Conservation (phyloP, 1,140 invertebrate species). For the Penaeus chinensis region DNA sequence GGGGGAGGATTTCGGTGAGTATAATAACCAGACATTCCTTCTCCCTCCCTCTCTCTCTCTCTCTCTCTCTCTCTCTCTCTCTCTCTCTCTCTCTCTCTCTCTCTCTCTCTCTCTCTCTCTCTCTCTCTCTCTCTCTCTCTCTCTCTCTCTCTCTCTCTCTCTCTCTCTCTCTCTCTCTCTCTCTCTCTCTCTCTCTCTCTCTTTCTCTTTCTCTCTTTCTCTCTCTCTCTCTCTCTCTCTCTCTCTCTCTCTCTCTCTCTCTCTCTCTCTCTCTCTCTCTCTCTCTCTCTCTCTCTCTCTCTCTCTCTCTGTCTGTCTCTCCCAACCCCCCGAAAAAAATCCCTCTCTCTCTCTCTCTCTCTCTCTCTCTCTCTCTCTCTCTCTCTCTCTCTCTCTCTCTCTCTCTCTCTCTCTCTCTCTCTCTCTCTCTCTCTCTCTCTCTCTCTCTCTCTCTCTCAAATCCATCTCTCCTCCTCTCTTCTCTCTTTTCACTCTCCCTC, state of each 20-base stretch:
- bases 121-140: not conserved
- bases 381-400: not conserved
- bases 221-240: not conserved
- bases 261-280: not conserved
- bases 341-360: not conserved
- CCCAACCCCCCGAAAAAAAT: not conserved
- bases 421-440: not conserved
- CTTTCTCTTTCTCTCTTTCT: not conserved
- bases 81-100: not conserved
- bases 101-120: not conserved
- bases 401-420: slow-evolving; percentile 23
- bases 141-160: not conserved
- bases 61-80: not conserved
- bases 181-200: not conserved
- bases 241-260: not conserved
- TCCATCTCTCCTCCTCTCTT: not conserved
- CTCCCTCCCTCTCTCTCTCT: not conserved
- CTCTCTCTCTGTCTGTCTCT: not conserved
- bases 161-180: not conserved
- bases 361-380: not conserved
- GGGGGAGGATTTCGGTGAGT: too few relatives aligned
- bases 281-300: slow-evolving; percentile 8
- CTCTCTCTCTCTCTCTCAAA: not conserved
- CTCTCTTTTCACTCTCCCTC: not conserved
- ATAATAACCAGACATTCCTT: not conserved